These are phyloP conservation scores for Nemotelus pantherinus DNA, from an alignment of 2,888 invertebrate genomes.

Conservation along the genomic window DNA sequence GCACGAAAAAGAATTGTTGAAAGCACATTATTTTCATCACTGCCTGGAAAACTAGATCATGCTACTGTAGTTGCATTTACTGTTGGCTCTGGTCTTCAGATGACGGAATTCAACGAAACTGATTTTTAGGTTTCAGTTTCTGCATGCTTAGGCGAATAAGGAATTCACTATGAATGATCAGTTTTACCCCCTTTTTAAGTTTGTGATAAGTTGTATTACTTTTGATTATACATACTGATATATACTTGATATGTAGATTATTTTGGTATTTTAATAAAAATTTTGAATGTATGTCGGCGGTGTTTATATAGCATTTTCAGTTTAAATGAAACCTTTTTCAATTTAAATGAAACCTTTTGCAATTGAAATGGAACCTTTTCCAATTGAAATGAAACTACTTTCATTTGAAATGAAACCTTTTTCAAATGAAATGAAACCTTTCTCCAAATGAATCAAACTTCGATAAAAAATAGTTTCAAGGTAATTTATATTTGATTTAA, in stretches of 20 bases:
- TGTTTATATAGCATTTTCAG: too few relatives aligned
- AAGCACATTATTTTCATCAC: constrained; percentile 72
- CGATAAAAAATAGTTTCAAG: too few relatives aligned
- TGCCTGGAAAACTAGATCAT: constrained; percentile 90
- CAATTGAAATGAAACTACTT: too few relatives aligned
- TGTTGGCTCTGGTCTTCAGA: constrained; percentile 68
- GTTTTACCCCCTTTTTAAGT: constrained; percentile 16
- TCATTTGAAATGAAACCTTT: too few relatives aligned
- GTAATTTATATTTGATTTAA: too few relatives aligned
- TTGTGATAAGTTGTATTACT: constrained; percentile 38
- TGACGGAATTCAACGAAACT: constrained; percentile 63
- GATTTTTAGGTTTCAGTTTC: constrained; percentile 57
- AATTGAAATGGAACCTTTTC: too few relatives aligned
- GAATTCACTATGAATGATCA: not conserved
- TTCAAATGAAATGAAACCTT: too few relatives aligned
- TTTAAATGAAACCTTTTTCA: too few relatives aligned
- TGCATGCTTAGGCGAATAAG: constrained; percentile 6
- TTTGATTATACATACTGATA: constrained; percentile 19
- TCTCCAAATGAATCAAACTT: too few relatives aligned
- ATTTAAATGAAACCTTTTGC: too few relatives aligned
- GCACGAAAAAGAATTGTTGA: constrained; percentile 77
- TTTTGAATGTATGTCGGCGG: not conserved
- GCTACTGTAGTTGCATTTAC: constrained; percentile 85
- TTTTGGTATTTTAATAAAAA: constrained; percentile 41
- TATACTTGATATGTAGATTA: constrained; percentile 30